Base-by-base conservation (phyloP, 2,888 invertebrate species). In the Chrysolina haemoptera region DNA sequence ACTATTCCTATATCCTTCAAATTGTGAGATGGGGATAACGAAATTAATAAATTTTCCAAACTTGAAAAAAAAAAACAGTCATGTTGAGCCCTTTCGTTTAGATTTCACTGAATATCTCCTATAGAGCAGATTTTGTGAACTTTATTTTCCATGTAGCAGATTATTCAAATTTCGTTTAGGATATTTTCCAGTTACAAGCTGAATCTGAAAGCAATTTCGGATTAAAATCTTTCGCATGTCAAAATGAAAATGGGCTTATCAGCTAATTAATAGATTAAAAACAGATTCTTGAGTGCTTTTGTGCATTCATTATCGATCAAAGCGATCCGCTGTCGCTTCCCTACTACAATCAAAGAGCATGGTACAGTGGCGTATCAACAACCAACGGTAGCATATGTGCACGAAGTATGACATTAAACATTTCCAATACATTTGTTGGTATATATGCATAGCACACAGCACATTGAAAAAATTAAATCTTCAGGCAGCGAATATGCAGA, bases 291-390 rank as follows among this genome's bases (percentile, higher is more conserved):
- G 55, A 40, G 53, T 55, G 53, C 35, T 35, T 35, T 53, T 40
- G 53, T 67, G 67, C 67, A 67, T 67, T 40, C 55, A 53, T 59
- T 67, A 67, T 67, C 67, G 67, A 67, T 55, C 50, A 67, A 53
- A 40, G 53, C 50, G 53, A 53, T 67, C 59, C 27, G 14, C 16
- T n/a, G n/a, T 59, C 59, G n/a, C 59, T n/a, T 27, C 59, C 59
- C 59, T 27, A 2, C 1, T 59, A n/a, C 59, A 59, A 27, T 35
- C 14, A 59, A 59, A 59, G 14, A n/a, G n/a, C 35, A 1, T 27
- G 8, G 10, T 8, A n/a, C 2, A 59, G 27, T 22, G 59, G 59
- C 27, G 59, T 0, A n/a, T 8, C 35, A 59, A 35, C 8, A 6
- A 59, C 3, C 8, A 6, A 59, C 3, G 5, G 27, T 6, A n/a